phyloP scores from a whole-genome alignment of 2,888 invertebrate species.

The Acronicta psi region DNA sequence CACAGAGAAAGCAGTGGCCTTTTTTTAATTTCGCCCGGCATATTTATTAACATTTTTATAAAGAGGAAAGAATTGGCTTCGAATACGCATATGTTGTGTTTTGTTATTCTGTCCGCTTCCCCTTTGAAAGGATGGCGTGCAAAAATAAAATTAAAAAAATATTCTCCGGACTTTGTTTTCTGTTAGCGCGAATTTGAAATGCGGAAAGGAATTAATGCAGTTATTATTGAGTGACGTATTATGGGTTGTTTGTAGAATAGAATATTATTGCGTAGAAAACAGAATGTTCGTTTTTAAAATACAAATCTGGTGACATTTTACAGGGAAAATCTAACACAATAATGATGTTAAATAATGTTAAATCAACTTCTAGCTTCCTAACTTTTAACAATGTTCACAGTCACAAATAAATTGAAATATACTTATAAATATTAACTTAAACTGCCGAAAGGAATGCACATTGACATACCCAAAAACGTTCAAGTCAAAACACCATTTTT shows the following conservation, averaged over 20 bases:
- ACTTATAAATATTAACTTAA: conserved; percentile 7
- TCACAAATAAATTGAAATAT: not conserved
- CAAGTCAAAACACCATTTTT: conserved; percentile 49
- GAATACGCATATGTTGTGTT: conserved; percentile 21
- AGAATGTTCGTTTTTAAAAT: too few species aligned
- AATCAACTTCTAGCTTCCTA: too few species aligned
- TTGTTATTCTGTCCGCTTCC: conserved; percentile 16
- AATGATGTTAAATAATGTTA: too few species aligned
- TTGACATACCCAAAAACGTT: conserved; percentile 10
- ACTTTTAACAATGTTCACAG: not conserved
- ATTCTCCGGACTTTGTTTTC: not conserved
- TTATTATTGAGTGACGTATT: too few species aligned
- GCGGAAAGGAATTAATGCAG: too few species aligned
- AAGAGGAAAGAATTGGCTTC: conserved; percentile 33
- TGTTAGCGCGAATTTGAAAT: too few species aligned
- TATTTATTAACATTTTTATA: conserved; percentile 48
- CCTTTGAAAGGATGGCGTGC: conserved; percentile 12
- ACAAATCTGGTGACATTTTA: too few species aligned
- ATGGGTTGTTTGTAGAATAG: too few species aligned
- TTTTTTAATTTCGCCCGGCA: conserved; percentile 54
- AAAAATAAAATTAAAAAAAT: conserved; percentile 12
- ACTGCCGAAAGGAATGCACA: not conserved
- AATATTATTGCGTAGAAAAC: too few species aligned
- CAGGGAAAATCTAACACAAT: too few species aligned
- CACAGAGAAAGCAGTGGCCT: conserved; percentile 26